Evolutionary conservation across 2,797 vertebrate genomes (phyloP).

Genomic region (Tragopan temminckii): DNA sequence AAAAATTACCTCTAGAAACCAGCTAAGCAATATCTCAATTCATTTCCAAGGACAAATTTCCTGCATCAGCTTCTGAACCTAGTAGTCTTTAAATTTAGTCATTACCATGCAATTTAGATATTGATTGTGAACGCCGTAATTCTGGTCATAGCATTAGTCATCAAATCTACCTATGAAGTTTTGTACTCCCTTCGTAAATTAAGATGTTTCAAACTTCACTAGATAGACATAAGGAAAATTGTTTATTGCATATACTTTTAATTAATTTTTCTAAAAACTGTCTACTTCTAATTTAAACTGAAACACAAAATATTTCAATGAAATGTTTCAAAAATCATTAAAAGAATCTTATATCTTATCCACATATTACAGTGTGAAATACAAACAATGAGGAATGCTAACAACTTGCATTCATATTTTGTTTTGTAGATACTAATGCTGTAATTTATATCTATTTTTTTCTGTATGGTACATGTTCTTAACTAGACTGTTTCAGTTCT

Average conservation of each 20-base stretch:
- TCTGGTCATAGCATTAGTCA: neutral
- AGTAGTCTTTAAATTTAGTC: neutral
- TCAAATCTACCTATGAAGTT: neutral
- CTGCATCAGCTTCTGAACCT: neutral
- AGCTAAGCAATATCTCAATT: neutral
- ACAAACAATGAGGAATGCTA: neutral
- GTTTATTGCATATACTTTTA: neutral
- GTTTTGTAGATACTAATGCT: neutral
- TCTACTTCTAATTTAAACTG: neutral
- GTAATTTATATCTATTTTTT: neutral
- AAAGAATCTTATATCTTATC: neutral
- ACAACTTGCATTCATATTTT: neutral
- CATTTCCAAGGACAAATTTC: constrained; percentile 15
- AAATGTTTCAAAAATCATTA: neutral
- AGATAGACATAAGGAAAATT: neutral
- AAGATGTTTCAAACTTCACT: neutral
- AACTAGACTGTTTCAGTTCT: neutral
- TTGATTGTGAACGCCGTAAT: neutral
- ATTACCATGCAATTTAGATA: constrained; percentile 14
- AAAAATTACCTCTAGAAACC: constrained; percentile 36
- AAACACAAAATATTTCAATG: neutral
- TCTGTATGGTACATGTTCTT: neutral
- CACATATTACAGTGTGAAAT: neutral
- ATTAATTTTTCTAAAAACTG: neutral
- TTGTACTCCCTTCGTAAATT: neutral